Conservation (phyloP, 1,140 invertebrate genomes). For the Periplaneta americana region DNA sequence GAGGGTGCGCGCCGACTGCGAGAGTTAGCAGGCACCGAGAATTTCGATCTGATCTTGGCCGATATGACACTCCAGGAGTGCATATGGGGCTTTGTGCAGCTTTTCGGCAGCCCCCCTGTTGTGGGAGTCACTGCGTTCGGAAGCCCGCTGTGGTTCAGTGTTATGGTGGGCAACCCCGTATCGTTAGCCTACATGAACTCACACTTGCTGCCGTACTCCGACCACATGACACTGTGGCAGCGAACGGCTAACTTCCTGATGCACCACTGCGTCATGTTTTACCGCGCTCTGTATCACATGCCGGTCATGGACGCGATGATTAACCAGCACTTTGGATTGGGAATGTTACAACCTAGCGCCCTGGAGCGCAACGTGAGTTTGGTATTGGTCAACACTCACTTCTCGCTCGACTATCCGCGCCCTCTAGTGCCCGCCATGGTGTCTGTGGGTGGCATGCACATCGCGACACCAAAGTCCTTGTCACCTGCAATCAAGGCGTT, state of each 20-base stretch:
- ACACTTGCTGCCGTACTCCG: background rate
- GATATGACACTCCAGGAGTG: background rate
- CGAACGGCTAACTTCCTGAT: background rate
- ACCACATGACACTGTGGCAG: slow-evolving; percentile 1
- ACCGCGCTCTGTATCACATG: background rate
- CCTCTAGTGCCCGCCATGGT: slow-evolving; percentile 48
- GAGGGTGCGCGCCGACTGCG: background rate
- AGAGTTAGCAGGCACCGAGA: background rate
- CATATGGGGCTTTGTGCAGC: background rate
- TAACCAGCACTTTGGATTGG: slow-evolving; percentile 25
- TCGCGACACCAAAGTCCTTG: slow-evolving; percentile 26
- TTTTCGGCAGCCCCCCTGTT: slow-evolving; percentile 3
- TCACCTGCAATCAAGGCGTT: background rate
- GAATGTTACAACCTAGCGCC: slow-evolving; percentile 18
- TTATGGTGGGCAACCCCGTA: slow-evolving; percentile 4
- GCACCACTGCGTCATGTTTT: background rate
- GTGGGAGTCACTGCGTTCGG: slow-evolving; percentile 2
- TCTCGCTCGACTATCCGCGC: slow-evolving; percentile 50
- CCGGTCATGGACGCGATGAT: slow-evolving; percentile 45
- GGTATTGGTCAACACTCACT: slow-evolving; percentile 55
- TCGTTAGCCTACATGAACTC: background rate
- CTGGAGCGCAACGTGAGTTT: slow-evolving; percentile 44
- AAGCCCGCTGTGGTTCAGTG: background rate
- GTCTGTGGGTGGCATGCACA: slow-evolving; percentile 47
- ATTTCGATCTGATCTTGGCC: slow-evolving; percentile 11